A percentile compares a stretch with the other conserved stretches of the same genome.
Evolutionary conservation across 2,113 vertebrate species (phyloP).

Genomic region (Pelecanoides urinatrix): DNA sequence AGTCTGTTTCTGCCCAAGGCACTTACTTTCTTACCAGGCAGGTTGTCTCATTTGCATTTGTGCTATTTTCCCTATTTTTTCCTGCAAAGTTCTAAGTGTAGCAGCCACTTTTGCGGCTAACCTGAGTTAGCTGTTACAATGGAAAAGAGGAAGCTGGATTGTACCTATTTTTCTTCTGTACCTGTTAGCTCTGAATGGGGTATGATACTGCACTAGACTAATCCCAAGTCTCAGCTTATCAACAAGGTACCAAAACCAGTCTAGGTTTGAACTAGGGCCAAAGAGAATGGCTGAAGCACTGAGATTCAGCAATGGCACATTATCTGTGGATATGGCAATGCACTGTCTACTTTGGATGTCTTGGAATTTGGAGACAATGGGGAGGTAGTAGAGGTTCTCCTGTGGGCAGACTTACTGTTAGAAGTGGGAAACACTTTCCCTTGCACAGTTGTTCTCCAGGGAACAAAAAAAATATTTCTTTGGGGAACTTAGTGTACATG

Average conservation of each 20-base stretch:
- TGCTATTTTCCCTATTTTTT: neutral
- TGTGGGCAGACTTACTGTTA: neutral
- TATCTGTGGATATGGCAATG: neutral
- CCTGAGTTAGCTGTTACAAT: neutral
- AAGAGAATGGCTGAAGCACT: neutral
- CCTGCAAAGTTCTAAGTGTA: neutral
- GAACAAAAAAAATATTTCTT: neutral
- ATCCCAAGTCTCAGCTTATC: neutral
- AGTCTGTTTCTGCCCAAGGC: neutral
- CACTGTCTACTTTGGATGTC: neutral
- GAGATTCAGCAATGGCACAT: neutral
- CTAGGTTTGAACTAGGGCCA: neutral
- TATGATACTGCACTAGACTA: neutral
- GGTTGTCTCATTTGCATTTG: neutral
- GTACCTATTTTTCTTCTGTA: neutral
- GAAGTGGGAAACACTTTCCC: neutral
- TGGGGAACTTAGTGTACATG: neutral
- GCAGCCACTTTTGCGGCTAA: neutral
- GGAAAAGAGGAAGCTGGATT: neutral
- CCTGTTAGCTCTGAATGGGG: neutral
- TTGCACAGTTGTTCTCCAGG: neutral
- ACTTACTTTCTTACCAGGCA: neutral
- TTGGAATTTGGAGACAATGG: neutral
- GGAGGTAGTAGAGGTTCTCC: neutral
- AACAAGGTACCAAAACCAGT: neutral